Base-by-base conservation (phyloP, 2,797 vertebrate species). In the Acipenser ruthenus region DNA sequence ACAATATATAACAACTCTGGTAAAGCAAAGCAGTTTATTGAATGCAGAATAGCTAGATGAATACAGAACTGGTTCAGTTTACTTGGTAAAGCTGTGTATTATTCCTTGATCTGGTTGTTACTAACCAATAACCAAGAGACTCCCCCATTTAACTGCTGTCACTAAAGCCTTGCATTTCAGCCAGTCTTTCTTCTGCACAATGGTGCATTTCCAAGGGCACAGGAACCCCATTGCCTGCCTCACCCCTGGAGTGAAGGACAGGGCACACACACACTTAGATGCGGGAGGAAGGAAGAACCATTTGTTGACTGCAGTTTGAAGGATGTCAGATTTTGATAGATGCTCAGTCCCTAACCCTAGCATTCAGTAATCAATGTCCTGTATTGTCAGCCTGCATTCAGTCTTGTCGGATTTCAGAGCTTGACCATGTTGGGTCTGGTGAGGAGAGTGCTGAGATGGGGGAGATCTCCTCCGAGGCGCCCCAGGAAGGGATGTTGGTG, bases 201-300 rank as follows among this genome's bases (percentile, higher is more conserved):
- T 55, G 53, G 6, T 55, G 7, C 53, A 55, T 63, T 70, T 62
- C 66, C 69, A 64, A 47, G 61, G 65, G 65, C 51, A 58, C 60
- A 64, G 65, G 61, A 63, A 49, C 65, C 50, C 8, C 15, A 63
- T n/a, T 55, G 69, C 51, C 15, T 51, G 61, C 47, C 49, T 11
- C 11, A 50, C 8, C n/a, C 50, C 13, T 64, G 51, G 56, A 64
- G 66, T 49, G 50, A 71, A 71, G 69, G 62, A 64, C 66, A 10
- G 47, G 37, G 55, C 62, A 71, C 65, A 62, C 67, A 63, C 49
- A 51, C 18, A 18, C 62, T 60, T 1, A 10, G 8, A 18, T 23
- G 60, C 52, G n/a, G 52, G n/a, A 55, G 55, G 56, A 50, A 64
- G 58, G 65, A 50, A 56, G 68, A 7, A 62, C 18, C 62, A 61